These are phyloP conservation scores for Geopemphigus sp. DNA, from an alignment of 1,140 invertebrate species.

Conservation along the genomic window DNA sequence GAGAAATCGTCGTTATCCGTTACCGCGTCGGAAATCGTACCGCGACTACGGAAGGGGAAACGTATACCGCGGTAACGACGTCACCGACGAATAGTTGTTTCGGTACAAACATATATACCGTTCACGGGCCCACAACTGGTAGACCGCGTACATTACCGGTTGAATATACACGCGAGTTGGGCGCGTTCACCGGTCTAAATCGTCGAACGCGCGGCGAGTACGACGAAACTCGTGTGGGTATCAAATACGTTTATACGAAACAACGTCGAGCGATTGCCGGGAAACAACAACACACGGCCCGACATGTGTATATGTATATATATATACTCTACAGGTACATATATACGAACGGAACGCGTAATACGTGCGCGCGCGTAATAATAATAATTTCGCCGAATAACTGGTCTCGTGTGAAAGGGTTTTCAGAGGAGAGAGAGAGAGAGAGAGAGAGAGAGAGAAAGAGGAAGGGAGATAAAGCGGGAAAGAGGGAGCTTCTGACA, in stretches of 20 bases:
- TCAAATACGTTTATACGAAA: background rate
- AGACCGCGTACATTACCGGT: background rate
- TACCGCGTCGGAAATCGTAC: too few species aligned
- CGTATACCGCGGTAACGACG: too few species aligned
- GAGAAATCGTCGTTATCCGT: too few species aligned
- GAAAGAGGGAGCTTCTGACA: too few species aligned
- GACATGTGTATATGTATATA: background rate
- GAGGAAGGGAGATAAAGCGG: too few species aligned
- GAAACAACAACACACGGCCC: background rate
- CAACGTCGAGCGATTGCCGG: background rate
- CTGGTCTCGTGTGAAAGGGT: slow-evolving; percentile 24
- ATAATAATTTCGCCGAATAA: background rate
- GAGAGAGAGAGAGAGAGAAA: too few species aligned
- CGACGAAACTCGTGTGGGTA: too few species aligned
- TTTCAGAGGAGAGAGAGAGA: background rate
- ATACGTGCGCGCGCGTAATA: background rate
- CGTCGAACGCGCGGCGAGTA: too few species aligned
- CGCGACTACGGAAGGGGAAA: too few species aligned
- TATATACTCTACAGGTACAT: background rate
- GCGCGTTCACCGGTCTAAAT: background rate
- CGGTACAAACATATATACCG: too few species aligned
- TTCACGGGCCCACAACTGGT: background rate
- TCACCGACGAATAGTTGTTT: too few species aligned
- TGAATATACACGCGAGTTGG: too few species aligned
- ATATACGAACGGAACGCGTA: background rate